phyloP scores from a whole-genome alignment of 1,140 invertebrate species.

The Drosophila nikananu region DNA sequence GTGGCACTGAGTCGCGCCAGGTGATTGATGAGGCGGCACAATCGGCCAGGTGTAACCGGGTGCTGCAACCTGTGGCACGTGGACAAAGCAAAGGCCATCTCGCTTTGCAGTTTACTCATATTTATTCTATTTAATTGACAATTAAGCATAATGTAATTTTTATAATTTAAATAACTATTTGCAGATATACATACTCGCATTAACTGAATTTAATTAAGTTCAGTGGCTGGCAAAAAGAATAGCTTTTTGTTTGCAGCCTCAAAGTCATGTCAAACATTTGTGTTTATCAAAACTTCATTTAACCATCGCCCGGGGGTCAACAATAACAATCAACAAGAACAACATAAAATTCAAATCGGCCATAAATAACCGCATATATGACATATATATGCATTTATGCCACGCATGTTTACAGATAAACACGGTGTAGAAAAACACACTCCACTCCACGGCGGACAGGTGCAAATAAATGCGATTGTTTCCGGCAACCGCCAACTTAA shows the following conservation, averaged over 20 bases:
- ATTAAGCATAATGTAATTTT: slow-evolving; percentile 53
- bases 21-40: slow-evolving; percentile 72
- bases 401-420: slow-evolving; percentile 34
- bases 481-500: slow-evolving; percentile 52
- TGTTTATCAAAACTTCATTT: slow-evolving; percentile 77
- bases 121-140: slow-evolving; percentile 38
- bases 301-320: slow-evolving; percentile 56
- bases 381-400: background rate
- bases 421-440: slow-evolving; percentile 26
- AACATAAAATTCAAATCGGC: slow-evolving; percentile 42
- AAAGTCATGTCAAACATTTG: slow-evolving; percentile 67
- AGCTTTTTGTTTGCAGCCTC: slow-evolving; percentile 37
- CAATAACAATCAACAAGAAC: slow-evolving; percentile 56
- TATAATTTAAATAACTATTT: slow-evolving; percentile 56
- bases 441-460: background rate
- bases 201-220: slow-evolving; percentile 50
- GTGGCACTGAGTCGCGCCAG: slow-evolving; percentile 55
- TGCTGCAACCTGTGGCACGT: slow-evolving; percentile 63
- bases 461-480: slow-evolving; percentile 61
- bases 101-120: slow-evolving; percentile 28
- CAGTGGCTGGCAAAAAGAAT: slow-evolving; percentile 17
- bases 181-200: slow-evolving; percentile 3
- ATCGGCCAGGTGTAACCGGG: slow-evolving; percentile 31
- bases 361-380: slow-evolving; percentile 42
- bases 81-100: slow-evolving; percentile 19